phyloP scores from a whole-genome alignment of 2,888 invertebrate genomes.

The Branchellion lobata region DNA sequence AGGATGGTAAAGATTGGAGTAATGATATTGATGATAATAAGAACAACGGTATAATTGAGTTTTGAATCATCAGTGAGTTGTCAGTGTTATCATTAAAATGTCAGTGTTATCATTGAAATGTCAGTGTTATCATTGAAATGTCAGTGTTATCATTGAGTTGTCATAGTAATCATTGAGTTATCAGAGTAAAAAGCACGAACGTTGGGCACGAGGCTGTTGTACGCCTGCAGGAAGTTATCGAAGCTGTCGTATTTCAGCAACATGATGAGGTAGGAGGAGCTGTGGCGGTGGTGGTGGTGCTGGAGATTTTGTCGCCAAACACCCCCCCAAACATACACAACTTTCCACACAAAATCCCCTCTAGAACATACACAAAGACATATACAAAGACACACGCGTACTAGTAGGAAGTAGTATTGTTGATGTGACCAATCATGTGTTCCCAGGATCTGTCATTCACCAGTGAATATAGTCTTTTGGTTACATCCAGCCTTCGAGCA shows the following conservation, averaged over 20 bases:
- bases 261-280: neutral
- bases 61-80: no score
- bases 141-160: no score
- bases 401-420: neutral
- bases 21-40: no score
- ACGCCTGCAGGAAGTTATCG: neutral
- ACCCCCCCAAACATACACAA: neutral
- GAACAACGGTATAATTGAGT: no score
- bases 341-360: neutral
- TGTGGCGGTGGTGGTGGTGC: neutral
- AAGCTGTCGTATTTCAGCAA: neutral
- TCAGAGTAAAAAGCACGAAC: no score
- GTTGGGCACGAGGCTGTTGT: neutral
- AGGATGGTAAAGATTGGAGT: no score
- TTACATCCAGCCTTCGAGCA: neutral
- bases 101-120: no score
- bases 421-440: no score
- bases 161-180: no score
- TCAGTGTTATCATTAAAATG: no score
- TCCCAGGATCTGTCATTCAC: no score
- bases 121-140: no score
- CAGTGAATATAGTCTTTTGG: neutral
- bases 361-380: slow-evolving; percentile 2
- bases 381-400: slow-evolving; percentile 3
- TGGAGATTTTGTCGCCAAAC: neutral